Evolutionary conservation across 2,797 vertebrate species (phyloP), one percentile per base, ranked within the genome.

Genomic region (Rhynchonycteris naso): DNA sequence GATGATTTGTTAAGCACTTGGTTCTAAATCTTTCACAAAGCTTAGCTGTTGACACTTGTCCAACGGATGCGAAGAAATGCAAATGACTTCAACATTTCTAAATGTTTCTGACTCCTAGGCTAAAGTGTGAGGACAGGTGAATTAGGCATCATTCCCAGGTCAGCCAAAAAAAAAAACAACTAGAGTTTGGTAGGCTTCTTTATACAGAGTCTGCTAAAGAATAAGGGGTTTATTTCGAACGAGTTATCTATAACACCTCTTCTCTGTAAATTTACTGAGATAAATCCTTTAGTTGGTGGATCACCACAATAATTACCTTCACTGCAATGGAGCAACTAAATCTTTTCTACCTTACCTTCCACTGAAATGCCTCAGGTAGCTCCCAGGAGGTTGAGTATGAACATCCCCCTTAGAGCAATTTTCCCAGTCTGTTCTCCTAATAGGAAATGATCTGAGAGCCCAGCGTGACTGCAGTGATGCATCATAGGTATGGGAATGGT

Each of bases 1-100:
- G 96, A 97, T 97, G 97, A 95, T 97, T 96, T 94, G 82, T 96
- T 96, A 97, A 98, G 97, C 97, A 95, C 96, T 97, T 93, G 95
- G 93, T 98, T 97, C 96, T 97, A 95, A 98, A 97, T 96, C 97
- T 97, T 93, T 94, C 87, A 95, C 97, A 96, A 97, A 98, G 97
- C 96, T n/a, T 93, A 95, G 96, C 95, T 97, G 95, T 97, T 98
- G 98, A 98, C 97, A 95, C 95, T 98, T 97, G 95, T 95, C 33
- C 15, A 93, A 59, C 78, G 76, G 59, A 97, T 87, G 90, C 83
- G 90, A 95, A 96, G 96, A 98, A 85, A 95, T 96, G 96, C 38
- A 59, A 96, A 97, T 98, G 95, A 94, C 91, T 93, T 93, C 95
- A 56, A 47, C 59, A 43, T 92, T 95, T 89, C 91, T 74, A 89